Evolutionary conservation across 2,888 invertebrate species (phyloP).

Genomic region (Elegia similella): DNA sequence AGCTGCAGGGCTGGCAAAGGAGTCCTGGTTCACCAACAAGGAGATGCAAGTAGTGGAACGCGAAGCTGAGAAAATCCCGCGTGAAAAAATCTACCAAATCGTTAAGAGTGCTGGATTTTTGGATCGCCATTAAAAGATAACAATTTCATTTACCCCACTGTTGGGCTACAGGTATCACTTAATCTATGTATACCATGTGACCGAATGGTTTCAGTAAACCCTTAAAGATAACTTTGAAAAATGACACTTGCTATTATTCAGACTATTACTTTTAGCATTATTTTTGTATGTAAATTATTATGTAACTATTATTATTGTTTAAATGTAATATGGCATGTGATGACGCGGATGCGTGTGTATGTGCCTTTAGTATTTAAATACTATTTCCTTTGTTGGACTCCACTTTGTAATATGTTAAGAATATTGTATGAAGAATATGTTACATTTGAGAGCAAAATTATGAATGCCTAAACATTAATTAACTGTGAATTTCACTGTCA

Average conservation of each 20-base stretch:
- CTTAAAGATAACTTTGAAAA: not conserved
- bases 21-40: constrained; percentile 89
- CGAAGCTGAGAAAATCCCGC: constrained; percentile 90
- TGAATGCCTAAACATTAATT: not conserved
- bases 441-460: constrained; percentile 9
- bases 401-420: constrained; percentile 3
- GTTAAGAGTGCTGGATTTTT: constrained; percentile 87
- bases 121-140: constrained; percentile 48
- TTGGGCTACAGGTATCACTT: no score
- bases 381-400: constrained; percentile 7
- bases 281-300: constrained; percentile 11
- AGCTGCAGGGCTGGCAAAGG: constrained; percentile 87
- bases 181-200: no score
- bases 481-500: no score
- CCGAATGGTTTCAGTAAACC: no score
- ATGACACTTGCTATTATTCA: constrained; percentile 5
- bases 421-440: constrained; percentile 7
- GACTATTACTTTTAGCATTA: not conserved
- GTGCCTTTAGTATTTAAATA: not conserved
- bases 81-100: constrained; percentile 87
- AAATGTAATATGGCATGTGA: not conserved
- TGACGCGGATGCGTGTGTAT: not conserved
- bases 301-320: constrained; percentile 9
- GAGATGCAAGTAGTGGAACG: constrained; percentile 90
- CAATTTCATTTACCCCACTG: not conserved